phyloP scores from a whole-genome alignment of 2,888 invertebrate species.

The Ophion ellenae region DNA sequence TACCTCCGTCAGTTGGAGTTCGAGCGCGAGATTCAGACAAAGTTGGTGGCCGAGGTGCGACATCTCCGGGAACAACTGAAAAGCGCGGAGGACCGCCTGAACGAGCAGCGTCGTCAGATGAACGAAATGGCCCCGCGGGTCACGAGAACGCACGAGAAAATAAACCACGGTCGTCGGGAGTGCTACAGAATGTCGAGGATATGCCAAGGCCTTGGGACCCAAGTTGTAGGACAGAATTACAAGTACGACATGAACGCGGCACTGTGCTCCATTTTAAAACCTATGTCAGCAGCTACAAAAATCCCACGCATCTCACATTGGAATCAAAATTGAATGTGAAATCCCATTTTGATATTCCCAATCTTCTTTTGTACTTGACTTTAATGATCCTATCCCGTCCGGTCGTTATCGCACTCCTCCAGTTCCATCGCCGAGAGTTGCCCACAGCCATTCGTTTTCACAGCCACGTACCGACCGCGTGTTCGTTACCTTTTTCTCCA shows the following conservation, averaged over 20 bases:
- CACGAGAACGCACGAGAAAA: conserved; percentile 75
- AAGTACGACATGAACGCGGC: conserved; percentile 73
- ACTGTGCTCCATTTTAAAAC: background rate
- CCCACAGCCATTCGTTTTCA: too few relatives aligned
- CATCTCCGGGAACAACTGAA: conserved; percentile 77
- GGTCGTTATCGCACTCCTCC: too few relatives aligned
- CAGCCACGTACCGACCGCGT: too few relatives aligned
- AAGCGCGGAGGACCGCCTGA: conserved; percentile 76
- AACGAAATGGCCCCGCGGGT: conserved; percentile 76
- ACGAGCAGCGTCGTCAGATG: conserved; percentile 76
- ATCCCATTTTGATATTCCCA: too few relatives aligned
- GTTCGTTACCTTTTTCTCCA: background rate
- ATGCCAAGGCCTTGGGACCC: conserved; percentile 78
- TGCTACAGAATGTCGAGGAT: conserved; percentile 78
- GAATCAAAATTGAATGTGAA: background rate
- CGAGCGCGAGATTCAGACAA: conserved; percentile 77
- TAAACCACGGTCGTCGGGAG: conserved; percentile 78
- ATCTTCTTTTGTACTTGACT: too few relatives aligned
- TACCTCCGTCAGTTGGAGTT: conserved; percentile 79
- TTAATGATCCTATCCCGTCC: too few relatives aligned
- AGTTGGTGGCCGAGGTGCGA: conserved; percentile 75
- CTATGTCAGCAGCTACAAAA: background rate
- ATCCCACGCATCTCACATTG: background rate
- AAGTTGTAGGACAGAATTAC: conserved; percentile 77
- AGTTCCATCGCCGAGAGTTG: too few relatives aligned